Conservation (phyloP, 2,797 vertebrate species). For the Sparus aurata region DNA sequence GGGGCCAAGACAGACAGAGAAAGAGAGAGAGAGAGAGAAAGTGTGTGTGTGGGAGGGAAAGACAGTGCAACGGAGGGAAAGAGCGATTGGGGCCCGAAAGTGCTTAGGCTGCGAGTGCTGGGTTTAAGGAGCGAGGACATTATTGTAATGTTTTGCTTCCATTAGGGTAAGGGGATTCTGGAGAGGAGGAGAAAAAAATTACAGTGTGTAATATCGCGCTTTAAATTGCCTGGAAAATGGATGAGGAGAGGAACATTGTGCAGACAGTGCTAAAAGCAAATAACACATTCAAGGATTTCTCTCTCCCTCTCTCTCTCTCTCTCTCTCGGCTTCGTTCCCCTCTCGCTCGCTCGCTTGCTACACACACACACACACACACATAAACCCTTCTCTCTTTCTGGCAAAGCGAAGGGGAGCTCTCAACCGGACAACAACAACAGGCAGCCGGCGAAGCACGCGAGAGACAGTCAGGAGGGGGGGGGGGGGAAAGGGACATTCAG, state of each 20-base stretch:
- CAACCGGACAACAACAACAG: constrained; percentile 80
- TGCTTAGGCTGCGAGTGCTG: constrained; percentile 86
- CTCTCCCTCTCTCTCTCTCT: constrained; percentile 58
- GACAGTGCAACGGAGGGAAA: constrained; percentile 72
- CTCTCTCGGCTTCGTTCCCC: constrained; percentile 47
- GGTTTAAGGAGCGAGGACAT: constrained; percentile 87
- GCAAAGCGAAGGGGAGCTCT: constrained; percentile 75
- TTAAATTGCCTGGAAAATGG: constrained; percentile 90
- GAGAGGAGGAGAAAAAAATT: constrained; percentile 78
- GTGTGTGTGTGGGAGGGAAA: constrained; percentile 72
- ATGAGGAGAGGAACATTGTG: constrained; percentile 85
- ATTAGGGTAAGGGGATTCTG: constrained; percentile 87
- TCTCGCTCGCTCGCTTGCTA: constrained; percentile 36
- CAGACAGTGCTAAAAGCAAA: constrained; percentile 89
- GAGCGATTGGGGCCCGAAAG: constrained; percentile 83
- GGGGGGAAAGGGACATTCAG: constrained; percentile 62
- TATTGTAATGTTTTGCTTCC: constrained; percentile 90
- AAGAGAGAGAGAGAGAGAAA: constrained; percentile 51
- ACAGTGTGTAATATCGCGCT: constrained; percentile 86
- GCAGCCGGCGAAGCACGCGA: constrained; percentile 49
- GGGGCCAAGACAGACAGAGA: constrained; percentile 44
- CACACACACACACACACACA: constrained; percentile 45
- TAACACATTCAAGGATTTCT: constrained; percentile 85
- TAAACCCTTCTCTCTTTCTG: constrained; percentile 63
- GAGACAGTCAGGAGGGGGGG: constrained; percentile 32